Evolutionary conservation across 2,797 vertebrate species (phyloP), one percentile per base, ranked within the genome.

Genomic region (Miichthys miiuy): DNA sequence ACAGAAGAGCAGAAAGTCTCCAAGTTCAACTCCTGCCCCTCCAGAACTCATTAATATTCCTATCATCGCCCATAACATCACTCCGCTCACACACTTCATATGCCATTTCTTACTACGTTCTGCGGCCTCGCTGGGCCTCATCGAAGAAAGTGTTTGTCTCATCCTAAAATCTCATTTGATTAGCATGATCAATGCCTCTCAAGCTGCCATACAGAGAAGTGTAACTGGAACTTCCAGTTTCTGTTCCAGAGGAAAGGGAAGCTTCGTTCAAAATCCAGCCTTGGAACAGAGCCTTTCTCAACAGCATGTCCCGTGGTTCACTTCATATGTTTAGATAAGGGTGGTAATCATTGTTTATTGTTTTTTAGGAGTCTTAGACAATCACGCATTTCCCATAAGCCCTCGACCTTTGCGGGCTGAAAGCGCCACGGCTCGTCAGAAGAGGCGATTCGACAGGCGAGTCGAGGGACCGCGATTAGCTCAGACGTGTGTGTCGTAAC

Each of bases 81-180:
- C 38, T 80, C 70, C 38, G 79, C 78, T 80, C 70, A 25, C 50
- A 38, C 69, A 69, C 55, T 72, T 75, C 58, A 30, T 69, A 44
- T n/a, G 73, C 25, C 52, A 17, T 60, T 57, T 62, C 46, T 67
- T 10, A 18, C 16, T 27, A 30, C 11, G 25, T 10, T 47, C 75
- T 44, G n/a, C 16, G 18, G 60, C 50, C 55, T 21, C 20, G 9
- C 5, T 61, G n/a, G 23, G 25, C 14, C 47, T 62, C 21, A 18
- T 44, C 34, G 54, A 41, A 10, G 21, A 58, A 44, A 18, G 30
- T 18, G 41, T 64, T 54, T 52, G 17, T 2, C n/a, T 34, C n/a
- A 42, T 48, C 60, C 17, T 42, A 12, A 50, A 41, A 25, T 42
- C 6, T 48, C 34, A 9, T 38, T 38, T 44, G 21, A 30, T 25